A percentile compares a stretch with the other conserved stretches of the same genome.
phyloP scores from a whole-genome alignment of 1,140 invertebrate species.

The Papilio polytes region DNA sequence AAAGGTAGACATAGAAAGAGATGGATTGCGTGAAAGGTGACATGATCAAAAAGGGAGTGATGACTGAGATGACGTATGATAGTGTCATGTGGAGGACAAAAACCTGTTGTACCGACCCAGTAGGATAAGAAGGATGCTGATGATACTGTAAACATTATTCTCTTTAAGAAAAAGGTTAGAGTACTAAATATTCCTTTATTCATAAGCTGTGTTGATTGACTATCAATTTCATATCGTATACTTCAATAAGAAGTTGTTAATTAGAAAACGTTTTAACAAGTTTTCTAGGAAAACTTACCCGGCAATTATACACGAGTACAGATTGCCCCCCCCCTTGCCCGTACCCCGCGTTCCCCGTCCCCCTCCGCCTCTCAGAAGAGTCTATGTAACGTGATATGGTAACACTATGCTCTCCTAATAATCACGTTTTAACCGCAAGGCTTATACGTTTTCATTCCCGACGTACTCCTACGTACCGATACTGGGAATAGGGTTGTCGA shows the following conservation, averaged over 20 bases:
- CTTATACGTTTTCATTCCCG: constrained; percentile 40
- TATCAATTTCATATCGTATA: background rate
- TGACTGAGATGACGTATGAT: too few relatives aligned
- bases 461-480: constrained; percentile 50
- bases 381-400: constrained; percentile 48
- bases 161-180: too few relatives aligned
- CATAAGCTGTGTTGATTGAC: background rate
- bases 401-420: constrained; percentile 59
- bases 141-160: too few relatives aligned
- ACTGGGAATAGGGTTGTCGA: background rate
- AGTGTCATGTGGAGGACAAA: too few relatives aligned
- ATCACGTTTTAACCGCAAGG: constrained; percentile 63
- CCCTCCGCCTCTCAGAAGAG: constrained; percentile 25
- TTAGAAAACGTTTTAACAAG: constrained; percentile 8
- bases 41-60: too few relatives aligned
- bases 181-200: too few relatives aligned
- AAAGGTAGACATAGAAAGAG: too few relatives aligned
- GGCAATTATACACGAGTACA: constrained; percentile 5
- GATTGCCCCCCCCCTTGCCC: constrained; percentile 29
- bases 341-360: constrained; percentile 37
- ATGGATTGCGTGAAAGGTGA: too few relatives aligned
- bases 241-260: constrained; percentile 5
- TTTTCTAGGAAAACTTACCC: constrained; percentile 17
- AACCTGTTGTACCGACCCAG: too few relatives aligned
- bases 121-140: too few relatives aligned